A percentile compares a stretch with the other conserved stretches of the same genome.
phyloP scores from a whole-genome alignment of 2,113 vertebrate species.

The Bambusicola thoracicus region DNA sequence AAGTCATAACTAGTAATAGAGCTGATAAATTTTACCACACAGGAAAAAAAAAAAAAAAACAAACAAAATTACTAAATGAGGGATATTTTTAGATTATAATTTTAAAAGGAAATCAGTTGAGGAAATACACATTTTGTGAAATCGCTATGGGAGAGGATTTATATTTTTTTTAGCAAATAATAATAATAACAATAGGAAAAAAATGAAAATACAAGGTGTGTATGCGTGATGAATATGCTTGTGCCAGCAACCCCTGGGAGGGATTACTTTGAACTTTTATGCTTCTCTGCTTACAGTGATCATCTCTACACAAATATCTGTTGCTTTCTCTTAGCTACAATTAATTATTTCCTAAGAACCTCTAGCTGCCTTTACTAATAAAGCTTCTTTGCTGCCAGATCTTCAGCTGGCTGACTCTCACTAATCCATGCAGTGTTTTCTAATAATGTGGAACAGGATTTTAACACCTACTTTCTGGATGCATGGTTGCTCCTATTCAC shows the following conservation, averaged over 20 bases:
- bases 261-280: background rate
- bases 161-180: background rate
- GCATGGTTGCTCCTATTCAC: slow-evolving; percentile 46
- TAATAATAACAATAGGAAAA: background rate
- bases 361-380: background rate
- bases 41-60: background rate
- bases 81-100: background rate
- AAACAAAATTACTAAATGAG: rapidly evolving
- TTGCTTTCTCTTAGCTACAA: background rate
- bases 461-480: slow-evolving; percentile 11
- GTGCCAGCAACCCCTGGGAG: background rate
- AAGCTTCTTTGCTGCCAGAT: background rate
- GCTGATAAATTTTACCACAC: background rate
- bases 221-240: background rate
- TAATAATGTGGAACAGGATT: slow-evolving; percentile 22
- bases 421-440: slow-evolving; percentile 25
- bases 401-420: background rate
- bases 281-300: background rate
- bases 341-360: background rate
- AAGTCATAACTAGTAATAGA: background rate
- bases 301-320: background rate
- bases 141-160: background rate
- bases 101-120: background rate
- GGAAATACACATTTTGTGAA: background rate
- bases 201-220: background rate